phyloP scores from a whole-genome alignment of 2,888 invertebrate species.

The Chymomyza procnemis region DNA sequence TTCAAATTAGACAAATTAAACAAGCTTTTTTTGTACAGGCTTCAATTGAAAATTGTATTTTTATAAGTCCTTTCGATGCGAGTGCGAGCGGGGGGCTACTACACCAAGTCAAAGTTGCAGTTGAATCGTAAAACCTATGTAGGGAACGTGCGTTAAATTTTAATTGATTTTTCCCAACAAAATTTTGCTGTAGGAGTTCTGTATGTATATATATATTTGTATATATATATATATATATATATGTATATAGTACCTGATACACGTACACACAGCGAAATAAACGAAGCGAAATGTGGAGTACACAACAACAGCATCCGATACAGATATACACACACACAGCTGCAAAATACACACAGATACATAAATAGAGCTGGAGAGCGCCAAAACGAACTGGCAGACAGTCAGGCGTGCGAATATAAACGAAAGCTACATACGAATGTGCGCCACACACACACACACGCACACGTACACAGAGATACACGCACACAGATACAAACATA shows the following conservation, averaged over 20 bases:
- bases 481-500: background rate
- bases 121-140: conserved; percentile 27
- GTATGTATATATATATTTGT: conserved; percentile 30
- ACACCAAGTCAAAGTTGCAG: background rate
- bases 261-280: conserved; percentile 34
- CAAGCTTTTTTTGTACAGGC: conserved; percentile 11
- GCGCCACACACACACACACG: conserved; percentile 1
- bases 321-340: conserved; percentile 27
- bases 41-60: background rate
- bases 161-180: conserved; percentile 69
- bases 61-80: background rate
- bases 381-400: conserved; percentile 56
- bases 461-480: conserved; percentile 9
- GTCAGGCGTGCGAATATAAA: conserved; percentile 59
- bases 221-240: conserved; percentile 21
- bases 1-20: conserved; percentile 65
- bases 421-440: conserved; percentile 22
- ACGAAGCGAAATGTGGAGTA: conserved; percentile 59
- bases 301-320: conserved; percentile 41
- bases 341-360: conserved; percentile 7
- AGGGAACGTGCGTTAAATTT: conserved; percentile 60
- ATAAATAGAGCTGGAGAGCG: conserved; percentile 31
- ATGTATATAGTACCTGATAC: conserved; percentile 36
- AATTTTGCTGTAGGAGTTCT: conserved; percentile 18
- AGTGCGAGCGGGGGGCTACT: background rate